phyloP scores from a whole-genome alignment of 2,113 vertebrate species.

The Urocitellus parryii region DNA sequence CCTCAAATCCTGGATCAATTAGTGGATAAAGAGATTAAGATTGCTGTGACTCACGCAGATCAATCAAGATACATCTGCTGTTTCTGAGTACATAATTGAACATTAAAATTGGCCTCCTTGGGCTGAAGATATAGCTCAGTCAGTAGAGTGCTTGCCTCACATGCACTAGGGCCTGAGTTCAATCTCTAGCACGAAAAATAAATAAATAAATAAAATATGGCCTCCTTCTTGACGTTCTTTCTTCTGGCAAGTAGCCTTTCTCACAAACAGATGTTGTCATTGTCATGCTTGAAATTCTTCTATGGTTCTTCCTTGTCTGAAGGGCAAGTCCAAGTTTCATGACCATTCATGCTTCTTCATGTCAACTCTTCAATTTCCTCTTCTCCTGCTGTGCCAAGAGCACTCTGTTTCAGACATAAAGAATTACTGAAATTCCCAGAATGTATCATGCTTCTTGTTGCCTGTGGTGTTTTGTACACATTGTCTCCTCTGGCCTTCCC shows the following conservation, averaged over 20 bases:
- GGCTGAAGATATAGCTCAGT: too few relatives aligned
- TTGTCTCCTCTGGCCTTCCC: background rate
- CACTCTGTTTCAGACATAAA: background rate
- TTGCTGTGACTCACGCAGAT: background rate
- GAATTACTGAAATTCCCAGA: slow-evolving; percentile 19
- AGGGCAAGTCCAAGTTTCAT: background rate
- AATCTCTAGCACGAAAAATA: too few relatives aligned
- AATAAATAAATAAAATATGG: background rate
- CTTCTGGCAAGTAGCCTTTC: background rate
- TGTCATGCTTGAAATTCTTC: background rate
- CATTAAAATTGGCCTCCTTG: background rate
- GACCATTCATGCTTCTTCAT: background rate
- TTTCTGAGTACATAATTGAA: background rate
- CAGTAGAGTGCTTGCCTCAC: too few relatives aligned
- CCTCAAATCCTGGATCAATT: background rate
- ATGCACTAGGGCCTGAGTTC: too few relatives aligned
- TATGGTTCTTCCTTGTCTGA: background rate
- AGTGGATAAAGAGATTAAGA: slow-evolving; percentile 3
- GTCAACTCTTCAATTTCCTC: background rate
- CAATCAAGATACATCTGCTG: background rate
- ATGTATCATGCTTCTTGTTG: background rate
- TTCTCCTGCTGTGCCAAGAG: background rate
- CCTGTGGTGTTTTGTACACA: background rate
- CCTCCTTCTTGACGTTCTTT: background rate
- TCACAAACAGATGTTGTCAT: background rate